Conservation (phyloP, 2,113 vertebrate genomes). For the Tychaedon coryphoeus region DNA sequence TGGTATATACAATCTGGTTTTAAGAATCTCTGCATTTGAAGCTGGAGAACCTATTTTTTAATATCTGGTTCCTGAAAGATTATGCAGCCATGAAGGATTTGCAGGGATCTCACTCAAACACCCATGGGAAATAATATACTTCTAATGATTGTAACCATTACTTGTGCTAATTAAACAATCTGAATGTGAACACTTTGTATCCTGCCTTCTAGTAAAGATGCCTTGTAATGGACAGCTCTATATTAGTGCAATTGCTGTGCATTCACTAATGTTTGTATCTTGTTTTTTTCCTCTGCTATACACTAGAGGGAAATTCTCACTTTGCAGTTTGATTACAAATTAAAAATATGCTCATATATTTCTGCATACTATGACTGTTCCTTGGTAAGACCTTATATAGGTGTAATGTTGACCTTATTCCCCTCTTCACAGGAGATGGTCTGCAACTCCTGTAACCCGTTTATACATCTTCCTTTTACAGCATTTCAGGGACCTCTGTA, state of each 20-base stretch:
- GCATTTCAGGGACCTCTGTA: neutral
- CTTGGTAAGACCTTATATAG: neutral
- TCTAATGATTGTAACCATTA: slow-evolving; percentile 1
- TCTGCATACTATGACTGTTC: neutral
- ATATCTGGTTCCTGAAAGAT: neutral
- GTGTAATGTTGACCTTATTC: neutral
- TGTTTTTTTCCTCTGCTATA: neutral
- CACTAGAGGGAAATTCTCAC: slow-evolving; percentile 1
- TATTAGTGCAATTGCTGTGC: neutral
- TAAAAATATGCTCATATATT: slow-evolving; percentile 28
- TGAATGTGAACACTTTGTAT: slow-evolving; percentile 1
- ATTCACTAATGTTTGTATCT: slow-evolving; percentile 25
- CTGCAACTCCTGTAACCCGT: neutral
- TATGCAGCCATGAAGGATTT: neutral
- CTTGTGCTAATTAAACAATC: neutral
- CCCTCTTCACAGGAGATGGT: neutral
- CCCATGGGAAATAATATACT: neutral
- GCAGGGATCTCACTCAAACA: neutral
- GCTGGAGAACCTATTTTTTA: neutral
- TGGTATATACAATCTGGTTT: neutral
- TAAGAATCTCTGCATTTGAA: neutral
- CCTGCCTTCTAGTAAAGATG: neutral
- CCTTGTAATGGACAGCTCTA: neutral
- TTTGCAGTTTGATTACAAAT: neutral
- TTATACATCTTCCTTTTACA: neutral